Evolutionary conservation across 2,113 vertebrate genomes (phyloP), one percentile per base, ranked within the genome.

Genomic region (Lutjanus erythropterus): DNA sequence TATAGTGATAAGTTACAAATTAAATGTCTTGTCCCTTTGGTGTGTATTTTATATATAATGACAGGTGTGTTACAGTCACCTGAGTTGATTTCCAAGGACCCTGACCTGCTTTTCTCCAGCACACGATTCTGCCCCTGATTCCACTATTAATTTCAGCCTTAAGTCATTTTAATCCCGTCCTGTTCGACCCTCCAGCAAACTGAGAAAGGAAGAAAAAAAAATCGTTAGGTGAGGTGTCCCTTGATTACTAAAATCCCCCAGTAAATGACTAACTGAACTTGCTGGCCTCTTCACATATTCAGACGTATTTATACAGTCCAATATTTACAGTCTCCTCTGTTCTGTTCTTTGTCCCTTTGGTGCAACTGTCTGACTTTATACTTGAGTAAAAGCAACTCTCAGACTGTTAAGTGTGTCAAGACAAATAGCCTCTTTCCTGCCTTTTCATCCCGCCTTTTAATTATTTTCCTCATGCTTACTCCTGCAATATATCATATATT

Each of bases 271-370:
- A 46, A 41, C 8, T 60, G 16, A 83, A 55, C 58, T 37, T 5
- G 1, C 56, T 1, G 41, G 27, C 60, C 62, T 7, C 44, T 42
- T 80, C 41, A 0, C 39, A 59, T 35, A 21, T 27, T 64, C 49
- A 75, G 44, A 52, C 25, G n/a, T 70, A 33, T 74, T 77, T 44
- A 33, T 35, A 35, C 14, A 47, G 53, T 44, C 41, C 60, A 27
- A 35, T 62, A 80, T 83, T 75, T 70, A 55, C 83, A 74, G 64
- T 75, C 46, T 73, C 27, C 61, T 60, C 44, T 44, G 46, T 47
- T 67, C 76, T 66, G 49, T 66, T 52, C 56, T 52, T 23, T 68
- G 52, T 78, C 59, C 47, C 47, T 71, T 76, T 41, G 1, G 46
- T 23, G 35, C 10, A 44, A 39, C 49, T 14, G 72, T 52, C 68